Evolutionary conservation across 2,888 invertebrate species (phyloP), one percentile per base, ranked within the genome.

Genomic region (Nebria salina): DNA sequence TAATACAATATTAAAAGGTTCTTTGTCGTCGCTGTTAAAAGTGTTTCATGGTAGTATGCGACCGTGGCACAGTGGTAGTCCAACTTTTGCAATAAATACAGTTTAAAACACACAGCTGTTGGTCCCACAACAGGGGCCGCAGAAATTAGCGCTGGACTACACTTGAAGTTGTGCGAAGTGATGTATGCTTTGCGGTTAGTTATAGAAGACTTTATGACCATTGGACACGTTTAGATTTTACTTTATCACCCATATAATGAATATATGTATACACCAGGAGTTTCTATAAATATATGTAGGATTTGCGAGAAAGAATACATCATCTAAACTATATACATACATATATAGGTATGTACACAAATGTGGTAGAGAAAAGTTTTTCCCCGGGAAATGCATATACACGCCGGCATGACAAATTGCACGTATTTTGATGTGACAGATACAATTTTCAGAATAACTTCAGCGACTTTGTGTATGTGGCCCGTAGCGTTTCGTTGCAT

Each of bases 401-500:
- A 68, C 68, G 9, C 13, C 13, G 26, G 73, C 20, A 73, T 73
- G 73, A 73, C 73, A 73, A 73, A 73, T 73, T 73, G 43, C 41
- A 41, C 73, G 42, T 43, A 73, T 42, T 86, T 85, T 84, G 85
- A 85, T 83, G 84, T 86, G 87, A 86, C 86, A 86, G 86, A 84
- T 85, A 86, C 87, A 88, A 88, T 88, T 88, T 88, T 86, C 86
- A 85, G 86, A 86, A 87, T 87, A 86, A 85, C 86, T 86, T 83
- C 42, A 68, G 68, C 13, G 20, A 41, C 9, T 68, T 9, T 68
- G 13, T 68, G 26, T 13, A 26, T 8, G 20, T 25, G 7, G 68
- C 9, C 15, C 2, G 68, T 7, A 6, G 68, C 34, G 34, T 34
- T 34, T 0, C 15, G 20, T 34, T 34, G 34, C 34, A 2, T 34